Evolutionary conservation across 2,888 invertebrate species (phyloP), one percentile per base, ranked within the genome.

Genomic region (Zaprionus bogoriensis): DNA sequence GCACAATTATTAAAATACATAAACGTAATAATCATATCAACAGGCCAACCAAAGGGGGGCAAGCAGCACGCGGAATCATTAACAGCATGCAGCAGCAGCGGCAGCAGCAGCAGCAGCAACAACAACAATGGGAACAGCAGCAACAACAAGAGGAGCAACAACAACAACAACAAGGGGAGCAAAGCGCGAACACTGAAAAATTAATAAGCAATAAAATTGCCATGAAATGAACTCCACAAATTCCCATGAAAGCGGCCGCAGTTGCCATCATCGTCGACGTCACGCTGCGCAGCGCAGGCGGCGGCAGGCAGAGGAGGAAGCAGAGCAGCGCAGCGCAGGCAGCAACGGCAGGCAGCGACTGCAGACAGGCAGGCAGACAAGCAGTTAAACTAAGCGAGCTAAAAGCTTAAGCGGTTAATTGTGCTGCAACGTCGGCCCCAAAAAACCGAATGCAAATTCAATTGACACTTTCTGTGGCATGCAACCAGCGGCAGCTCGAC

Each of bases 201-300:
- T 89, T 90, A 89, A 90, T 89, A 89, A 89, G 88, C 88, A 89
- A 89, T 89, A 89, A 89, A 89, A 89, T 89, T 89, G 89, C 89
- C 90, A 90, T 89, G 89, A 89, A 89, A 90, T 89, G 89, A 90
- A 89, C 89, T 81, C 61, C 60, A 77, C 78, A 75, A 84, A 89
- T 89, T 89, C 89, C 87, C 89, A 90, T 90, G 89, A 89, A 89
- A 88, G 88, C 73, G 73, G 67, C 70, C 71, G 63, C 76, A 51
- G 71, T 65, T 46, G 41, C 32, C 62, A 25, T 65, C 54, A 32
- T 46, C 58, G 57, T 36, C 39, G 55, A 47, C 50, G 60, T 59
- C 73, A 57, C 25, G 73, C 62, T 73, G 77, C 54, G 73, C 57
- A 58, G 52, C 41, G 25, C 25, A 44, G 23, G 12, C 17, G 27